Conservation (phyloP, 2,113 vertebrate genomes). For the Leiothrix lutea region DNA sequence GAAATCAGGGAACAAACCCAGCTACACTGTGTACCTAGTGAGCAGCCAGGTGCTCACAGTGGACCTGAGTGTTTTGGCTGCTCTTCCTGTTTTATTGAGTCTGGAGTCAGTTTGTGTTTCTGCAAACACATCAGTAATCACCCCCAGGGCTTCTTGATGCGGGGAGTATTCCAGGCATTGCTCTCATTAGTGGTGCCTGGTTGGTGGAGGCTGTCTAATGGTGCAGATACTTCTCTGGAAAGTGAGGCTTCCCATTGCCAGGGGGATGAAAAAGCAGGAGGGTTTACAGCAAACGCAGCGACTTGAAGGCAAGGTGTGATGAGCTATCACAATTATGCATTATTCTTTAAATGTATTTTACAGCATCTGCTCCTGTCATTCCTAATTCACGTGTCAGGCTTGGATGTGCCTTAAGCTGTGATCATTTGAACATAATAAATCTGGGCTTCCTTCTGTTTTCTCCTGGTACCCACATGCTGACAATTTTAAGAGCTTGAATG, state of each 20-base stretch:
- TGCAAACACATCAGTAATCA: neutral
- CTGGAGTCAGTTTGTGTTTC: neutral
- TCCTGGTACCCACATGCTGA: neutral
- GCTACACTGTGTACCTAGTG: accelerated
- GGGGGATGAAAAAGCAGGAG: neutral
- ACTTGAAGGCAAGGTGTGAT: neutral
- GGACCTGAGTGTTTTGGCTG: neutral
- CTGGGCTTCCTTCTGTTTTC: conserved; percentile 14
- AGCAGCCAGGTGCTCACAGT: neutral
- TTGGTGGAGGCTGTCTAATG: neutral
- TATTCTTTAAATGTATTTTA: neutral
- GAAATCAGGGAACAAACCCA: neutral
- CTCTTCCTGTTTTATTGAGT: neutral
- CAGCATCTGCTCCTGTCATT: neutral
- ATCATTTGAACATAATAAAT: neutral
- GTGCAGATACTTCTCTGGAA: neutral
- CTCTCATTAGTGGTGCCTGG: neutral
- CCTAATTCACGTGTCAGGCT: neutral
- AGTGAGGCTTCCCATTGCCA: neutral
- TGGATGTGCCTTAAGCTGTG: neutral
- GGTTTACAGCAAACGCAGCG: neutral
- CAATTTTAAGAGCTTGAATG: neutral
- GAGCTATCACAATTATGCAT: neutral
- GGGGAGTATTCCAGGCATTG: neutral
- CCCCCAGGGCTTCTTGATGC: neutral